Base-by-base conservation (phyloP, 2,797 vertebrate species). In the Anguilla pacifica region DNA sequence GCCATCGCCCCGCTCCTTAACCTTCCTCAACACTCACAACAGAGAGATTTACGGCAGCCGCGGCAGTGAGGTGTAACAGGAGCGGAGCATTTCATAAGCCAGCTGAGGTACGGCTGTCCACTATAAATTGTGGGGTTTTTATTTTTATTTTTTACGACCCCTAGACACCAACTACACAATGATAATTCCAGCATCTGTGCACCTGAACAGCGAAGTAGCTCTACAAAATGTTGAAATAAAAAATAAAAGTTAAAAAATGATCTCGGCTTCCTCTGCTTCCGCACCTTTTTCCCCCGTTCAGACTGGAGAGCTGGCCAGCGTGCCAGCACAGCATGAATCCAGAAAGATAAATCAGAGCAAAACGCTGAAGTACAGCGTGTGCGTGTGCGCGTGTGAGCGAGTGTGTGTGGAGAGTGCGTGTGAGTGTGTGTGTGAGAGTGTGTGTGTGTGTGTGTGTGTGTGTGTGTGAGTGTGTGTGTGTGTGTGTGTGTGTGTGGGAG, bases 1-100 rank as follows among this genome's bases (percentile, higher is more conserved):
- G 81, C 70, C 81, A 88, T 89, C 85, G 82, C 89, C 88, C 77
- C 39, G 79, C 35, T 61, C 9, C 13, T 39, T 61, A 51, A 11
- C 31, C 59, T 59, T 61, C 55, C 5, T 49, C 3, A 46, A 10
- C 49, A 43, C 35, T 49, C 25, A 43, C 74, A 46, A 11, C 0
- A 25, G 19, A n/a, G 22, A 51, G 13, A 82, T 83, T 83, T 15
- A 79, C 22, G 74, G 17, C 35, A 46, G 13, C 1, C 0, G 1
- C 9, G 74, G 7, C 39, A 22, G 13, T 46, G 5, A 46, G 19
- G 25, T 9, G 28, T 9, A 53, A 13, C 81, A n/a, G n/a, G 22
- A 13, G 46, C 31, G 46, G 25, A 22, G 39, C 17, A n/a, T 53
- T 28, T 51, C 81, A n/a, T n/a, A 35, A 61, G 25, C 22, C 51